Conservation (phyloP, 2,797 vertebrate species). For the Phrynocephalus forsythii region DNA sequence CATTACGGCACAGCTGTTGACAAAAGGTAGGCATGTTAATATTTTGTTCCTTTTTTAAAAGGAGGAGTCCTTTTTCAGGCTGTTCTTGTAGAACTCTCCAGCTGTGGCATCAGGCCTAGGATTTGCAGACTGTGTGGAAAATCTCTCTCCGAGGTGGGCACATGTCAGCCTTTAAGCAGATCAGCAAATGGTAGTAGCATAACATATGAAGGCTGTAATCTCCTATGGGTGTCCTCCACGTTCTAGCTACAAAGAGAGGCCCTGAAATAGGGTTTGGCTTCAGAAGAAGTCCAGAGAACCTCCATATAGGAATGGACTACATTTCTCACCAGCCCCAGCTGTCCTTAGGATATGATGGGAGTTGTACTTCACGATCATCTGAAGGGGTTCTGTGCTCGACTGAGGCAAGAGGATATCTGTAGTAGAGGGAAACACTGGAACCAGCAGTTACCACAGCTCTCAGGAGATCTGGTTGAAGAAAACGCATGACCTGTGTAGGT, state of each 20-base stretch:
- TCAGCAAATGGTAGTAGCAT: background rate
- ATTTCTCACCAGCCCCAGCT: background rate
- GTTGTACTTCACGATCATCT: background rate
- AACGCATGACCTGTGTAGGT: background rate
- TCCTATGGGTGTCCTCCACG: fast-evolving
- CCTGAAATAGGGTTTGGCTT: too few species aligned
- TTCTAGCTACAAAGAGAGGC: too few species aligned
- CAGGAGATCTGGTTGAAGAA: background rate
- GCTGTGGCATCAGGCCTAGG: background rate
- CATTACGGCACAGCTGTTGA: slow-evolving; percentile 87
- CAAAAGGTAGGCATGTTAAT: slow-evolving; percentile 79
- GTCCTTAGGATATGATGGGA: background rate
- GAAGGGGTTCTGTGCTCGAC: background rate
- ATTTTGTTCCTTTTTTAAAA: fast-evolving
- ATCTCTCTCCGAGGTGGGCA: background rate
- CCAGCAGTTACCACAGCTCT: background rate
- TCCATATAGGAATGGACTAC: background rate
- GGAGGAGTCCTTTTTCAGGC: background rate
- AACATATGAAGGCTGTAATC: fast-evolving
- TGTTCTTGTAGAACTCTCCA: slow-evolving; percentile 5
- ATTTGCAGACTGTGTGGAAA: background rate
- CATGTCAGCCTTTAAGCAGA: fast-evolving
- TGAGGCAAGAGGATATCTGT: background rate
- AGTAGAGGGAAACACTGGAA: background rate
- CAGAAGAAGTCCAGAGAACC: background rate